Conservation (phyloP, 2,797 vertebrate species). For the Aphelocoma californica region DNA sequence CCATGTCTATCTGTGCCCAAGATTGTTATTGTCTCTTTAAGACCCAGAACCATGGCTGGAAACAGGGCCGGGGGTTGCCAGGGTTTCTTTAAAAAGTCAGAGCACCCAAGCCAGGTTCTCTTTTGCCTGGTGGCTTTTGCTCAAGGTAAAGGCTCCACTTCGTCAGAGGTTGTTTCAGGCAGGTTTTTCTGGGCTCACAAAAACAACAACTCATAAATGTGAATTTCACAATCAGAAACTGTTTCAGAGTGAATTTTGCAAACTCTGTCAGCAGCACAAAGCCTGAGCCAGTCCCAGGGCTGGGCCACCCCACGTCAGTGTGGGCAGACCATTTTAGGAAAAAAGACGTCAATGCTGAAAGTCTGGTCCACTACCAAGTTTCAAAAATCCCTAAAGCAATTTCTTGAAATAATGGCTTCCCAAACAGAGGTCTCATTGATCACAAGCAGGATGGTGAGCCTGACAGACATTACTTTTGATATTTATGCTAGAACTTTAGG, state of each 20-base stretch:
- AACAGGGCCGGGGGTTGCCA: neutral
- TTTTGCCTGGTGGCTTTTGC: neutral
- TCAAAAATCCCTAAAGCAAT: neutral
- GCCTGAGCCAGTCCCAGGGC: neutral
- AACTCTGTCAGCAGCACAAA: neutral
- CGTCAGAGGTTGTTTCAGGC: neutral
- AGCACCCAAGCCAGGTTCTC: neutral
- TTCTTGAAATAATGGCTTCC: neutral
- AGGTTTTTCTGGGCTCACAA: neutral
- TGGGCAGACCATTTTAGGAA: neutral
- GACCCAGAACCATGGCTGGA: neutral
- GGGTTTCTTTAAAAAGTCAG: neutral
- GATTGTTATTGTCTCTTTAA: neutral
- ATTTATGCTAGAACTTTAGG: neutral
- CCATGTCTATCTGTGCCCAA: neutral
- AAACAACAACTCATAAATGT: neutral
- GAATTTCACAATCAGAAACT: neutral
- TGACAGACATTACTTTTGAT: neutral
- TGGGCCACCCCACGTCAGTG: rapidly evolving
- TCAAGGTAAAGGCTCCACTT: neutral
- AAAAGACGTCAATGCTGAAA: neutral
- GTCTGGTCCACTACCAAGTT: neutral
- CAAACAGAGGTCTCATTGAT: neutral
- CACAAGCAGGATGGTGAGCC: neutral
- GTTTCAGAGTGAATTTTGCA: neutral